Base-by-base conservation (phyloP, 2,113 vertebrate genomes). In the Gambusia affinis region DNA sequence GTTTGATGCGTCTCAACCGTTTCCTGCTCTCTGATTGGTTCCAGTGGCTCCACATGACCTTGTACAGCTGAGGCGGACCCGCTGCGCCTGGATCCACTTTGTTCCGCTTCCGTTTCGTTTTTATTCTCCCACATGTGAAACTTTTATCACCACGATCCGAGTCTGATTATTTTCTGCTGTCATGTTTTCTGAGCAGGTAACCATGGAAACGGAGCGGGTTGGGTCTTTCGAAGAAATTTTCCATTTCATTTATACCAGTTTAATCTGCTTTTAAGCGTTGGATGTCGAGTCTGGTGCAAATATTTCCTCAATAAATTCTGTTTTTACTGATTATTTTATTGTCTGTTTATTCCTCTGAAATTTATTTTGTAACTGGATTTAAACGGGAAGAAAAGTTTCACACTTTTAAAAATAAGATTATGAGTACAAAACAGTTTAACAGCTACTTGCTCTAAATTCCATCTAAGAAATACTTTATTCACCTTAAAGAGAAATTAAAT, bases 21-120 rank as follows among this genome's bases (percentile, higher is more conserved):
- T 24, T 61, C 57, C 44, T 83, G 19, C 77, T 2, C 54, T 85
- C 73, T 87, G 73, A 42, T 83, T 81, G 65, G 80, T 89, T 90
- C 15, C 86, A 94, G 93, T 94, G 93, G 91, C 92, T 94, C 72
- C 86, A 92, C 31, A 87, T 93, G 89, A 94, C 94, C 61, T 89
- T 94, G 91, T 94, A 94, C 92, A 94, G 91, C 92, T 94, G 88
- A 94, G 1, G 71, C 30, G 2, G 42, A 64, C 8, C 63, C 4
- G 2, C 29, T 67, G 33, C 64, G 10, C 35, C 35, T 10, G 10
- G 60, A 76, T 57, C 64, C 12, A 17, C 31, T 24, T 0, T 0
- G 3, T 60, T 0, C 3, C 51, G 47, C 12, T 28, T 24, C 42
- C 30, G 4, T 64, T 11, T 29, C 61, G 15, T 27, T 27, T 54